phyloP scores from a whole-genome alignment of 23 tunicate species.

The Botrylloides violaceus region DNA sequence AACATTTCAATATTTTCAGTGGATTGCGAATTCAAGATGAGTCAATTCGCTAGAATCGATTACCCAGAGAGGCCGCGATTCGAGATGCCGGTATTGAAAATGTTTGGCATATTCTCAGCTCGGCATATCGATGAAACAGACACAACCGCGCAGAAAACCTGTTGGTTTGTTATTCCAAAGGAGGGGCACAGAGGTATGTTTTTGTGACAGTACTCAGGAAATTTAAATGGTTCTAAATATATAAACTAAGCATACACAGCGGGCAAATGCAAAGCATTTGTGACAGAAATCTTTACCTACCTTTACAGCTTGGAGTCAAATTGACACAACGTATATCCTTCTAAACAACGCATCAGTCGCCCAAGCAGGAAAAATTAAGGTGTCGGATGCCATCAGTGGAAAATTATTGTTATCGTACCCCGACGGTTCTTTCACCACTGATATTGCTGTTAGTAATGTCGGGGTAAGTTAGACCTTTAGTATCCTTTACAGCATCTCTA shows the following conservation, averaged over 20 bases:
- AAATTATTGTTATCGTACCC: neutral
- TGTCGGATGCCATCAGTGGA: neutral
- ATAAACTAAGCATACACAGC: no score
- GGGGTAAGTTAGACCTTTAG: neutral
- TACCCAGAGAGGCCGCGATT: neutral
- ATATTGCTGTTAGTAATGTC: neutral
- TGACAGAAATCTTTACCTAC: no score
- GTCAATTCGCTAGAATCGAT: neutral
- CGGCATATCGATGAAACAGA: neutral
- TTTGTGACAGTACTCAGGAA: no score
- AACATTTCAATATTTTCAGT: conserved; percentile 13
- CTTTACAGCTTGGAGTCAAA: no score
- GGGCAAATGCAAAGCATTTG: no score
- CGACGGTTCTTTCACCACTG: neutral
- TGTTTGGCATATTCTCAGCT: neutral
- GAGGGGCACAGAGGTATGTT: conserved; percentile 2
- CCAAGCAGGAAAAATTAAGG: neutral
- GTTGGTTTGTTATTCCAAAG: conserved; percentile 11
- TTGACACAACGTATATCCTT: neutral
- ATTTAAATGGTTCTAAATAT: no score
- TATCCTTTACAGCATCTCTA: no score
- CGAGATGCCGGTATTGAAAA: neutral
- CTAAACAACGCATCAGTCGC: neutral
- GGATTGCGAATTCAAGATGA: conserved; percentile 16
- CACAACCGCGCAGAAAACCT: neutral